Conservation (phyloP, 2,888 invertebrate genomes). For the Drosophila quasianomalipes region DNA sequence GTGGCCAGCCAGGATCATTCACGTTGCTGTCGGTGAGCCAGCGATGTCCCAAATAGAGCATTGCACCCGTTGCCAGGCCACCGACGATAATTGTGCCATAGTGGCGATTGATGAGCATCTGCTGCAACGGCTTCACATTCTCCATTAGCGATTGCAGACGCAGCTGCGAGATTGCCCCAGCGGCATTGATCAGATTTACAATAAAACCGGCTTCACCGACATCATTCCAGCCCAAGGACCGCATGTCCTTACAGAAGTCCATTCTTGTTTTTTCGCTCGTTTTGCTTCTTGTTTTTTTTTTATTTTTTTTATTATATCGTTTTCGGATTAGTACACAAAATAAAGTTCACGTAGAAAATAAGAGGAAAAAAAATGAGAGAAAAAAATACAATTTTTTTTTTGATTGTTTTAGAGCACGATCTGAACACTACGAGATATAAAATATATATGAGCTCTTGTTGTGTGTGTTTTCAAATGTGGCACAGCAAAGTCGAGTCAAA, state of each 20-base stretch:
- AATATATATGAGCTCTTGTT: slow-evolving; percentile 83
- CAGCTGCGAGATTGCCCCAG: slow-evolving; percentile 16
- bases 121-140: slow-evolving; percentile 21
- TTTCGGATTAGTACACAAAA: slow-evolving; percentile 2
- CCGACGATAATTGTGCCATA: slow-evolving; percentile 27
- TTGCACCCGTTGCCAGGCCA: slow-evolving; percentile 26
- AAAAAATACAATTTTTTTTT: slow-evolving; percentile 3
- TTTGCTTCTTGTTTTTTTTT: neutral
- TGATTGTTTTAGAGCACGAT: slow-evolving; percentile 6
- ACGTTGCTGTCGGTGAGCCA: slow-evolving; percentile 21
- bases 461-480: neutral
- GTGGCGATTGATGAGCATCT: slow-evolving; percentile 15
- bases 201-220: neutral
- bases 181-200: neutral
- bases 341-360: neutral
- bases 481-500: too few relatives aligned
- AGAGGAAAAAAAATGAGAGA: slow-evolving; percentile 17
- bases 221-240: neutral
- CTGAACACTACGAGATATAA: slow-evolving; percentile 85
- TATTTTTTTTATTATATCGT: neutral
- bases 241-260: slow-evolving; percentile 10
- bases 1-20: slow-evolving; percentile 1
- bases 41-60: slow-evolving; percentile 39
- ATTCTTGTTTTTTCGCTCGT: neutral
- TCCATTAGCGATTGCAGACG: slow-evolving; percentile 9